Percentiles rank a stretch among this genome's conserved stretches.
These are phyloP conservation scores for Coranthus polyacanthus DNA, from an alignment of 2,797 vertebrate species.

Conservation along the genomic window DNA sequence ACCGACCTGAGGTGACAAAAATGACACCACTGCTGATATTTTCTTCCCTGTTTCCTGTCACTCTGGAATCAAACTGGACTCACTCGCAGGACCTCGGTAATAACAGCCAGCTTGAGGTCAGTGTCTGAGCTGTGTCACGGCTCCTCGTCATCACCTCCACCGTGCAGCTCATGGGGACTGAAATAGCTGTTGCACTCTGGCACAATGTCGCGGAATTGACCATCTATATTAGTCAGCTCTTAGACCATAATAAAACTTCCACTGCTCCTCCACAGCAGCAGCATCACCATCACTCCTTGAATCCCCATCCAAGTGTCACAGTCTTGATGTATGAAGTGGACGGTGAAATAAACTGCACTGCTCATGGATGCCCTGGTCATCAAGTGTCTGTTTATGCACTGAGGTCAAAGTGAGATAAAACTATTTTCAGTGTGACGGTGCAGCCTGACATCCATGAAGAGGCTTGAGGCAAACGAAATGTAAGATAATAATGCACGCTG, in stretches of 20 bases:
- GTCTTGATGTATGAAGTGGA: constrained; percentile 76
- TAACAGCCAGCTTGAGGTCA: constrained; percentile 23
- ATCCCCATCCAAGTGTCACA: constrained; percentile 76
- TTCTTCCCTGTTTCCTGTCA: background rate
- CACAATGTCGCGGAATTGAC: constrained; percentile 73
- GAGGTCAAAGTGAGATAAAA: constrained; percentile 54
- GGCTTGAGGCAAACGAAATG: background rate
- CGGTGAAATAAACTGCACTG: constrained; percentile 64
- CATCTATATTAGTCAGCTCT: constrained; percentile 67
- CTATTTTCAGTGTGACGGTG: constrained; percentile 7
- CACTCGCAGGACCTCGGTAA: constrained; percentile 26
- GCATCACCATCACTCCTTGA: constrained; percentile 56
- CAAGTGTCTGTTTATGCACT: constrained; percentile 39
- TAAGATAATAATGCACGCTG: background rate
- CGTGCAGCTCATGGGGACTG: constrained; percentile 48
- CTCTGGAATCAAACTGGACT: background rate
- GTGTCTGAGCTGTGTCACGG: constrained; percentile 36
- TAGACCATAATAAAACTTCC: constrained; percentile 69
- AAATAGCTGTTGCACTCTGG: constrained; percentile 75
- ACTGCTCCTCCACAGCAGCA: constrained; percentile 49
- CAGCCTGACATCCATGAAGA: background rate
- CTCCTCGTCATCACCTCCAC: constrained; percentile 49
- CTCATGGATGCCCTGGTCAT: constrained; percentile 60
- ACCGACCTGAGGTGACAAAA: no score
- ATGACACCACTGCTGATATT: no score